Conservation (phyloP, 2,888 invertebrate genomes). For the Heteromurus nitidus region DNA sequence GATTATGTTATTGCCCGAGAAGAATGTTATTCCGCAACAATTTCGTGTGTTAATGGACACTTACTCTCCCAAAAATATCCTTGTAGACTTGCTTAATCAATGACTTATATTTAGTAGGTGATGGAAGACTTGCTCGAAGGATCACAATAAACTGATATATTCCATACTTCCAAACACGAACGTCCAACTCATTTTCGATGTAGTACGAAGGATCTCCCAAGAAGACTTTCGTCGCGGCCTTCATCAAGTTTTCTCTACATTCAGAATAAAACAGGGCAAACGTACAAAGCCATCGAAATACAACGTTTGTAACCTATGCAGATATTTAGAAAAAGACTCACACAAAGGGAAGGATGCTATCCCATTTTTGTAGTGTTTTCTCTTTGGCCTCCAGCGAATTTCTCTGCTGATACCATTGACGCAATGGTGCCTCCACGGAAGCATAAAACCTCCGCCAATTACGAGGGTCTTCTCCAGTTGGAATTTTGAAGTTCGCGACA, state of each 20-base stretch:
- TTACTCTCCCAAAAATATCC: slow-evolving; percentile 9
- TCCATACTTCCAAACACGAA: slow-evolving; percentile 55
- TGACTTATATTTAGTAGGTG: background rate
- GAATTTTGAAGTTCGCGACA: background rate
- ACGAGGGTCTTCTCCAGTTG: background rate
- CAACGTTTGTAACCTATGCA: background rate
- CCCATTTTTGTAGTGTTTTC: slow-evolving; percentile 17
- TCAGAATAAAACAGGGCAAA: background rate
- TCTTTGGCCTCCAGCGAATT: background rate
- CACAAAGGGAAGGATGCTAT: slow-evolving; percentile 9
- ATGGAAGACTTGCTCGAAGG: background rate
- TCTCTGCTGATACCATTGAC: background rate
- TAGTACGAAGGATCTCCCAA: slow-evolving; percentile 4
- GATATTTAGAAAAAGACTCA: background rate
- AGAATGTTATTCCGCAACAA: background rate
- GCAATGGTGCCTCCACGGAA: background rate
- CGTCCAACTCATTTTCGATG: slow-evolving; percentile 35
- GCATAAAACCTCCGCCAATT: background rate
- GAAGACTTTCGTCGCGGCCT: background rate
- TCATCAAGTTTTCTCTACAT: slow-evolving; percentile 20
- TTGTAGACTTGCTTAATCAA: background rate
- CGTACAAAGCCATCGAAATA: background rate
- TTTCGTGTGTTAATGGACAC: background rate
- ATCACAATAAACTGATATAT: slow-evolving; percentile 45
- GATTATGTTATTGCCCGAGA: background rate